Evolutionary conservation across 2,113 vertebrate species (phyloP), one percentile per base, ranked within the genome.

Genomic region (Podiceps cristatus): DNA sequence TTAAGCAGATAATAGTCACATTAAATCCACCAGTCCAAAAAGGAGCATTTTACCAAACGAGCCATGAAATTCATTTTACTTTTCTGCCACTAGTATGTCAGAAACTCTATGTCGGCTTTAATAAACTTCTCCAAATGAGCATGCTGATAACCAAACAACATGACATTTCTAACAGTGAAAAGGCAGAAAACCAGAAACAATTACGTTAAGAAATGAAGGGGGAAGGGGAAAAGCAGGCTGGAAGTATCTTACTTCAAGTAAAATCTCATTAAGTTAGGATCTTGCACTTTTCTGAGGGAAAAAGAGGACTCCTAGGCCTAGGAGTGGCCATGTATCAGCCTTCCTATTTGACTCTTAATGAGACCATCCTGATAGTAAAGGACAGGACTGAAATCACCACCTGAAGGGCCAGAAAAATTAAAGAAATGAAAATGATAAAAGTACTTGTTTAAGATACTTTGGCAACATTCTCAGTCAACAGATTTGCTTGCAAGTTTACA

Each of bases 161-260:
- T 93, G 95, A 93, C 92, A 96, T 95, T 93, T 96, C 50, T 88
- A 94, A 91, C 80, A 92, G 91, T n/a, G 69, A 95, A 89, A 94
- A 96, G 56, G 86, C 93, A 96, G 87, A 95, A 97, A 96, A 77
- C 55, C 91, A 96, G 95, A 96, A 97, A 93, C 67, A 90, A 97
- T 96, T 87, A 92, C 40, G 92, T 92, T 92, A 63, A 56, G 56
- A 95, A 95, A 87, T 35, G 15, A 91, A 81, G 49, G 28, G 35
- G 59, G 31, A 90, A 52, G 13, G 53, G 10, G 28, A 35, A 84
- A 73, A 91, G 22, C n/a, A 95, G 59, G 35, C 53, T 89, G 40
- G 45, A 89, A 83, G 49, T 45, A 77, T 68, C 91, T 73, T 67
- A 35, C 42, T 94, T 58, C 50, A 79, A 93, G 68, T 80, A 68